Evolutionary conservation across 2,113 vertebrate genomes (phyloP).

Genomic region (Barnardius zonarius): DNA sequence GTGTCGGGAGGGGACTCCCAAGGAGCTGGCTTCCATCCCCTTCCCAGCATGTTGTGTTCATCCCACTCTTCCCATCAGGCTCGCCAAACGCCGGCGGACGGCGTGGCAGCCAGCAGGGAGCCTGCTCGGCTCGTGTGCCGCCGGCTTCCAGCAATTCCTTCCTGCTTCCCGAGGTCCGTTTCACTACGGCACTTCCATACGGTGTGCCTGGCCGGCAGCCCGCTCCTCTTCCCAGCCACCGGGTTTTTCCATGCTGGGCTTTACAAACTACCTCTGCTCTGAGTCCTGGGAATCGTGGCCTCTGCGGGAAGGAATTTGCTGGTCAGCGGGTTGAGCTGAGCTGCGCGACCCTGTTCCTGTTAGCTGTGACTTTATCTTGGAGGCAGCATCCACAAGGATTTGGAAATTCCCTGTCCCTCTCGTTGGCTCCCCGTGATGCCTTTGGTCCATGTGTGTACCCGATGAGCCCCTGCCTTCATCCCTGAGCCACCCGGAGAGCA

Average conservation of each 20-base stretch:
- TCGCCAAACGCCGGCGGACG: accelerated
- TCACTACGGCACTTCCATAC: neutral
- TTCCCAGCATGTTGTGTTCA: neutral
- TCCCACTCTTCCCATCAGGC: neutral
- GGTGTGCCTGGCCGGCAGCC: neutral
- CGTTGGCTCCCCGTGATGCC: neutral
- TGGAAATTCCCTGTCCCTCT: slow-evolving; percentile 48
- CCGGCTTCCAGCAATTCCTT: slow-evolving; percentile 31
- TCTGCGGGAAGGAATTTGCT: slow-evolving; percentile 49
- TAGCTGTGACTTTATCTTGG: neutral
- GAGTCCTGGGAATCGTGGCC: neutral
- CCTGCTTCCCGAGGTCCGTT: neutral
- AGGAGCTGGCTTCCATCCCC: neutral
- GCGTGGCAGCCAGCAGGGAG: neutral
- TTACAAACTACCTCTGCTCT: neutral
- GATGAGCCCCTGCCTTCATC: neutral
- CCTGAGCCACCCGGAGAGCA: neutral
- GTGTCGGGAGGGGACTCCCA: neutral
- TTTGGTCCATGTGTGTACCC: accelerated
- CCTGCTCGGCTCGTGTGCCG: neutral
- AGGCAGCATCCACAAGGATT: neutral
- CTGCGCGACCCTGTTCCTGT: slow-evolving; percentile 12
- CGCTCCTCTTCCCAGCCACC: neutral
- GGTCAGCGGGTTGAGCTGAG: neutral
- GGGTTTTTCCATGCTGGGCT: slow-evolving; percentile 28